Conservation (phyloP, 2,888 invertebrate genomes). For the Xiphydria camelus region DNA sequence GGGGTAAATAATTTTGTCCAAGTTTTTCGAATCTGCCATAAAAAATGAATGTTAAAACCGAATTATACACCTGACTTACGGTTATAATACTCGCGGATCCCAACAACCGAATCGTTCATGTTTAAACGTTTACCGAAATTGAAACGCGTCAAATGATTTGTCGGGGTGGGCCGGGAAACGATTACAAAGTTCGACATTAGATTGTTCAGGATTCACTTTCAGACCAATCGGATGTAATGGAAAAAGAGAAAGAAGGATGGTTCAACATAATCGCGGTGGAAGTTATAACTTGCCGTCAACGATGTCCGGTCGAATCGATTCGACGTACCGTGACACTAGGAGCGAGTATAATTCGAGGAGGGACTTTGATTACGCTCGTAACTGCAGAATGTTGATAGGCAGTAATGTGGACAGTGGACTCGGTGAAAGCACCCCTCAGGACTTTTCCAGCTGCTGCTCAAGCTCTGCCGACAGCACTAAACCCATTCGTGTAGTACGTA, state of each 20-base stretch:
- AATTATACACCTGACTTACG: too few species aligned
- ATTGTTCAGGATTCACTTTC: constrained; percentile 49
- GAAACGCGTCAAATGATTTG: neutral
- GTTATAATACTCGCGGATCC: too few species aligned
- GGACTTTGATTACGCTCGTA: constrained; percentile 50
- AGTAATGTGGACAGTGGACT: constrained; percentile 54
- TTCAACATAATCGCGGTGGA: constrained; percentile 48
- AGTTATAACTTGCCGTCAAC: constrained; percentile 48
- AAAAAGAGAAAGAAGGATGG: constrained; percentile 51
- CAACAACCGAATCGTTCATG: too few species aligned
- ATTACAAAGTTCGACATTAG: too few species aligned
- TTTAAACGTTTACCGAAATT: constrained; percentile 4
- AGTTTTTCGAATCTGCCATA: too few species aligned
- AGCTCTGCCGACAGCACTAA: constrained; percentile 56
- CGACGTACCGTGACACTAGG: constrained; percentile 44
- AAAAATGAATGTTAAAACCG: too few species aligned
- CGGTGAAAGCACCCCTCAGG: constrained; percentile 56
- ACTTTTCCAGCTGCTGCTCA: constrained; percentile 56
- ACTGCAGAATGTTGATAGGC: constrained; percentile 49
- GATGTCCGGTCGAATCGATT: constrained; percentile 41
- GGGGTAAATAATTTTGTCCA: too few species aligned
- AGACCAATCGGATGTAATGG: constrained; percentile 53
- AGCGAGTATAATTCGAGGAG: constrained; percentile 47
- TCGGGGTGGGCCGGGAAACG: neutral
- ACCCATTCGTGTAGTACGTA: constrained; percentile 52